Evolutionary conservation across 2,113 vertebrate species (phyloP), one percentile per base, ranked within the genome.

Genomic region (Syngnathus typhle): DNA sequence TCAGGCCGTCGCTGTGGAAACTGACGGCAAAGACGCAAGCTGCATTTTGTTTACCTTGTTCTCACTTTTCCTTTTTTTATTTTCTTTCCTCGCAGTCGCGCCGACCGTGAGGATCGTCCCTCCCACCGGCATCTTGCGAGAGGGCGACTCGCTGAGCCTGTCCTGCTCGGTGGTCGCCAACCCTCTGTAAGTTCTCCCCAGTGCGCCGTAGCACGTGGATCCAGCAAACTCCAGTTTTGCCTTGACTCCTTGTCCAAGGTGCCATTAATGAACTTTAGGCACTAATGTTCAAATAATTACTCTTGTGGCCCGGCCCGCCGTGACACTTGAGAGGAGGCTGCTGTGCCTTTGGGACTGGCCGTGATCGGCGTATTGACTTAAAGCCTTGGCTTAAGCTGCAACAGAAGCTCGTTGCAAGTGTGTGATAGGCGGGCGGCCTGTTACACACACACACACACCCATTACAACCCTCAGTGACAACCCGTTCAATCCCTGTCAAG

Each of bases 131-230:
- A 92, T 95, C 64, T 90, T 94, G 75, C 81, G 94, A 84, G 94
- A 96, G 77, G 94, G 94, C 46, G 94, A 96, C 82, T 92, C 92
- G 0, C 87, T 96, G 72, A 90, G 85, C 73, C 89, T 96, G 69
- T 92, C 91, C 21, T 96, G 94, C 81, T 89, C 91, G 0, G 84
- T 95, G 68, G 87, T 88, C 0, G 94, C 92, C 58, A 96, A 96
- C 86, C 94, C 94, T 70, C 89, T 91, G 94, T 96, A 85, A 93
- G 93, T 90, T 38, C 65, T 36, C 54, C 13, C 8, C 4, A 27
- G 52, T 55, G 21, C 12, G 15, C 12, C 12, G n/a, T 27, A 27
- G 11, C 11, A 12, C 21, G 44, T 32, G 41, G 15, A 44, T 11
- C n/a, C 19, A 2, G 5, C 12, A 32, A 32, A 36, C 13, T 6